A percentile compares a stretch with the other conserved stretches of the same genome.
These are phyloP conservation scores for Diplazon laetatorius DNA, from an alignment of 2,888 invertebrate genomes.

Conservation along the genomic window DNA sequence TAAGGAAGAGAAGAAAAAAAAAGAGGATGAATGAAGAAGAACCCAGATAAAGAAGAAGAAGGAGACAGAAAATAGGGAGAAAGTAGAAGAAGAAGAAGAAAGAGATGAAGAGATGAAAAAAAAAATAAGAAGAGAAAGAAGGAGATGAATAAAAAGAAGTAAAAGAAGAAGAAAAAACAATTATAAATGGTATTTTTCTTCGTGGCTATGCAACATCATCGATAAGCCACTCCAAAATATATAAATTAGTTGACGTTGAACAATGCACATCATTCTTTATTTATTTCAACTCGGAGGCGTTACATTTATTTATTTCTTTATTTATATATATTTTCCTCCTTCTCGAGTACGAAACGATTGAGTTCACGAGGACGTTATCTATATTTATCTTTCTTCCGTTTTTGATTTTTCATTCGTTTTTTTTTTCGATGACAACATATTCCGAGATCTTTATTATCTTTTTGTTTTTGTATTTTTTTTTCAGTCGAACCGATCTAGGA, in stretches of 20 bases:
- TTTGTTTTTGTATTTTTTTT: too few relatives aligned
- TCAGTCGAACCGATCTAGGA: conserved; percentile 3
- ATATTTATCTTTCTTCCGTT: too few relatives aligned
- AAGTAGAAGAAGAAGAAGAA: background rate
- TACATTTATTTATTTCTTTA: conserved; percentile 28
- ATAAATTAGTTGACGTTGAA: conserved; percentile 11
- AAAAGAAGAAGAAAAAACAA: too few relatives aligned
- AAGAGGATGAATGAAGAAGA: too few relatives aligned
- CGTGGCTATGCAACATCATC: background rate
- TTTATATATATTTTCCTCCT: too few relatives aligned
- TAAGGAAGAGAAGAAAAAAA: too few relatives aligned
- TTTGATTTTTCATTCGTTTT: too few relatives aligned
- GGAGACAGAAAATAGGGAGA: background rate
- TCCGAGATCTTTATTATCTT: conserved; percentile 33
- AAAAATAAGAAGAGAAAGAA: too few relatives aligned
- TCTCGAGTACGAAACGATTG: background rate
- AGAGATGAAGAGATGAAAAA: conserved; percentile 37
- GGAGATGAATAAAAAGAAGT: too few relatives aligned
- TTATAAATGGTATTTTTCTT: background rate
- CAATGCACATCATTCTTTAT: conserved; percentile 41
- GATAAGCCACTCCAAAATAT: background rate
- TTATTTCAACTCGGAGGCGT: conserved; percentile 12
- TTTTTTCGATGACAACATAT: background rate
- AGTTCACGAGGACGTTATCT: background rate
- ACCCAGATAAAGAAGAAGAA: too few relatives aligned